Base-by-base conservation (phyloP, 30 jellyfish, hydroid and myxozoan species). In the Nemopilema nomurai region DNA sequence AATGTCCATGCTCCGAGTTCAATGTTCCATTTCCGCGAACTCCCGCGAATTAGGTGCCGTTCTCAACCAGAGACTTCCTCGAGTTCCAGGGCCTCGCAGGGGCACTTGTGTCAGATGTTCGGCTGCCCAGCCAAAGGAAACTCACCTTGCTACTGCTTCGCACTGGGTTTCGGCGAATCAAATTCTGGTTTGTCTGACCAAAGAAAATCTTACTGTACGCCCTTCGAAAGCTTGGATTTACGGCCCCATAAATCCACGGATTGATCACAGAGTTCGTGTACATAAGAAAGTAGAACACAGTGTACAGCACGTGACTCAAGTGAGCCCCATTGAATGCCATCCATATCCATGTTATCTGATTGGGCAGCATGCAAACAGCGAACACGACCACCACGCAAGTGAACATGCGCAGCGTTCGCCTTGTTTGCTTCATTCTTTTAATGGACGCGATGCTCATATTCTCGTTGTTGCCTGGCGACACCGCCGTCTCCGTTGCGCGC, bases 211-310 rank as follows among this genome's bases (percentile, higher is more conserved):
- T 51, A 67, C 87, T 66, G 78, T 90, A 90, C 41, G 97, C 97
- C 84, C 74, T 77, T 27, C 93, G 74, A 69, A 90, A 90, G 57
- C 81, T 52, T 0, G 97, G 89, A 68, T 85, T 90, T 23, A 79
- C 87, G 8, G 96, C 97, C 0, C 91, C 97, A 63, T 90, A 90
- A 18, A 90, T 90, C 97, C 97, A 90, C 23, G 97, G 97, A 71
- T 90, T 90, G 50, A 90, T 29, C 51, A 90, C 93, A 0, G 95
- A 83, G 63, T 90, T 90, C 17, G 96, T 81, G 80, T 84, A 90
- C 41, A 96, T 90, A 8, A 90, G 81, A 22, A 67, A 73, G 86
- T 90, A 90, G 84, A 84, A 90, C 27, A 90, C 65, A 23, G 90
- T 79, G 79, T 68, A 69, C 0, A 84, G 50, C 18, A 66, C 66